These are phyloP conservation scores for Lepidurus arcticus DNA, from an alignment of 1,140 invertebrate species.

Conservation along the genomic window DNA sequence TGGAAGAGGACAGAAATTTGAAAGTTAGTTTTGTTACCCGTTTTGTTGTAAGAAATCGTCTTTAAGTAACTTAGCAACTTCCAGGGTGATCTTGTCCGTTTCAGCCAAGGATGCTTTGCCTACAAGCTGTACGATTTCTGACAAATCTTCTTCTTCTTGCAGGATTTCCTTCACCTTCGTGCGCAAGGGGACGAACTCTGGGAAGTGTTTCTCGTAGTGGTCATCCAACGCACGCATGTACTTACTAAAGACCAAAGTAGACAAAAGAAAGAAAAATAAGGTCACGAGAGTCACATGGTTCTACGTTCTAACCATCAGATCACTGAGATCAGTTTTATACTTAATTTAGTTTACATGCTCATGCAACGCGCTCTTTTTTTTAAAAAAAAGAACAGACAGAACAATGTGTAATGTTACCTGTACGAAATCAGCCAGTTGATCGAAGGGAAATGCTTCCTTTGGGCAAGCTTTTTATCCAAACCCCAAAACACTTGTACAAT, in stretches of 20 bases:
- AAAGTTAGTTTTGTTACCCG: conserved; percentile 52
- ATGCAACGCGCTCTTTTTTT: too few species aligned
- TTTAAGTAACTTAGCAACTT: conserved; percentile 96
- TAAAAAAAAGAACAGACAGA: neutral
- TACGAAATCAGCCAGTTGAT: conserved; percentile 99
- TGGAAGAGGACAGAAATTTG: neutral
- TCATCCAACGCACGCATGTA: conserved; percentile 97
- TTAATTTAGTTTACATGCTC: conserved; percentile 22
- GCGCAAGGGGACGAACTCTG: conserved; percentile 93
- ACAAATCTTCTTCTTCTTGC: conserved; percentile 98
- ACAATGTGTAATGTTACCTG: conserved; percentile 47
- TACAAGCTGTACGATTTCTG: conserved; percentile 99
- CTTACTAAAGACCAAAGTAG: conserved; percentile 68
- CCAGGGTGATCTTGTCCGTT: conserved; percentile 97
- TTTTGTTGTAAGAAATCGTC: conserved; percentile 99
- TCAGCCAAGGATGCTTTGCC: conserved; percentile 98
- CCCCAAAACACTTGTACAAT: conserved; percentile 99
- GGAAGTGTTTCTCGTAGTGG: conserved; percentile 98
- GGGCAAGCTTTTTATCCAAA: conserved; percentile 97
- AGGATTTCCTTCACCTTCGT: conserved; percentile 94
- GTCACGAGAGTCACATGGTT: neutral
- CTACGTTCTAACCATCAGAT: neutral
- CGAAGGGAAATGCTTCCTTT: conserved; percentile 99
- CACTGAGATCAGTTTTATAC: neutral
- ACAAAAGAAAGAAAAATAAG: neutral